A percentile compares a stretch with the other conserved stretches of the same genome.
Evolutionary conservation across 2,888 invertebrate species (phyloP).

Genomic region (Synanthedon andrenaeformis): DNA sequence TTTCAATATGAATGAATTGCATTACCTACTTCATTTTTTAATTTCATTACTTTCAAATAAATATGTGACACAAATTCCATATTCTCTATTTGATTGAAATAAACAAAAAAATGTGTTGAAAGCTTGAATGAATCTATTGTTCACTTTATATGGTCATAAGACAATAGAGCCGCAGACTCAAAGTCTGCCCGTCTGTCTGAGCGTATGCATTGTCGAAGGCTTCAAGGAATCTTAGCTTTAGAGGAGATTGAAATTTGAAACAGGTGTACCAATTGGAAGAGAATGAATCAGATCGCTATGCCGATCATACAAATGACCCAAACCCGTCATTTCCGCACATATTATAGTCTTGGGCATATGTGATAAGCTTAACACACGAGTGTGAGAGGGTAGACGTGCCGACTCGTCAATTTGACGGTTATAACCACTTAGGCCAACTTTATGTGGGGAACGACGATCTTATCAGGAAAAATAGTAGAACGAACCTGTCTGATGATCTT

Average conservation of each 20-base stretch:
- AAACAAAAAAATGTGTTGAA: too few species aligned
- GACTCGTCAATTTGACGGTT: slow-evolving; percentile 39
- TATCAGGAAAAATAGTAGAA: slow-evolving; percentile 23
- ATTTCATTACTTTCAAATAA: too few species aligned
- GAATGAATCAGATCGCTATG: slow-evolving; percentile 28
- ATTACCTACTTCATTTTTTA: too few species aligned
- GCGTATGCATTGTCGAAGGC: background rate
- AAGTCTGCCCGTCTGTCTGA: slow-evolving; percentile 22
- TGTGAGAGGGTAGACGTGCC: slow-evolving; percentile 17
- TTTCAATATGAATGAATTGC: too few species aligned
- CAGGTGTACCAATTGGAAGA: background rate
- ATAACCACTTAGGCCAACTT: slow-evolving; percentile 32
- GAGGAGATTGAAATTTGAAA: background rate
- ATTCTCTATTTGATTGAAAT: too few species aligned
- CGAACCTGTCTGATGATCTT: slow-evolving; percentile 27
- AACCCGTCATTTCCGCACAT: slow-evolving; percentile 39
- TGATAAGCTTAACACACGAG: background rate
- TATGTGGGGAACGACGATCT: slow-evolving; percentile 25
- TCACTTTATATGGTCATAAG: too few species aligned
- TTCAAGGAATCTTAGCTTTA: background rate
- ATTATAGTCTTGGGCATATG: slow-evolving; percentile 7
- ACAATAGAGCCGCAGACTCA: slow-evolving; percentile 22
- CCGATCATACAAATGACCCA: slow-evolving; percentile 37
- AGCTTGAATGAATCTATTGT: too few species aligned
- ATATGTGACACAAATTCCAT: too few species aligned